phyloP scores from a whole-genome alignment of 2,113 vertebrate genomes.

The Pipa parva region DNA sequence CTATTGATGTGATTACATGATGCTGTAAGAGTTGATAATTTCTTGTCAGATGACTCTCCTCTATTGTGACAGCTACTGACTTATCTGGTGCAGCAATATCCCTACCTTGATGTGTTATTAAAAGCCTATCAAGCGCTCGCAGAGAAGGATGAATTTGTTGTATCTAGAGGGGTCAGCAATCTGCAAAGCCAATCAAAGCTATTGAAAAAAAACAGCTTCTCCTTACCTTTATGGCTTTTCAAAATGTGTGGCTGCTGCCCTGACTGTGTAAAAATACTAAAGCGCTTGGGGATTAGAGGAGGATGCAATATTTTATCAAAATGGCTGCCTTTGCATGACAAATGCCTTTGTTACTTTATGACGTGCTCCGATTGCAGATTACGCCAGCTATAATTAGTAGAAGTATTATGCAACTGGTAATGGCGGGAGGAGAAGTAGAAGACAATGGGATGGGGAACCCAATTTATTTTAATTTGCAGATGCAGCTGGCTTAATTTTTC shows the following conservation, averaged over 20 bases:
- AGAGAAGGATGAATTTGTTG: neutral
- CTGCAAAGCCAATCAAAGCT: too few species aligned
- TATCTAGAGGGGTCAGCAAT: neutral
- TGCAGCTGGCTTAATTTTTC: slow-evolving; percentile 26
- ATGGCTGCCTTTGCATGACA: neutral
- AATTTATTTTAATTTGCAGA: slow-evolving; percentile 38
- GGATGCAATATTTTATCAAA: slow-evolving; percentile 8
- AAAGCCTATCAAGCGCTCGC: neutral
- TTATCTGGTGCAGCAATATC: slow-evolving; percentile 13
- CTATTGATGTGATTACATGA: slow-evolving; percentile 23
- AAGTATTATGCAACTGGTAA: slow-evolving; percentile 4
- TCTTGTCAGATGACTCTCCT: slow-evolving; percentile 23
- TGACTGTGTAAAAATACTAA: neutral
- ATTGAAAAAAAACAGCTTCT: neutral
- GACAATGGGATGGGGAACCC: slow-evolving; percentile 11
- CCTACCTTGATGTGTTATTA: slow-evolving; percentile 24
- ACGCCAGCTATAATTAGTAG: slow-evolving; percentile 12
- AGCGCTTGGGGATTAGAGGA: neutral
- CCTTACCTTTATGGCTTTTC: neutral
- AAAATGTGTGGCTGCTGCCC: neutral
- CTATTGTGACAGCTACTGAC: slow-evolving; percentile 17
- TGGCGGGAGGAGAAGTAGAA: slow-evolving; percentile 16
- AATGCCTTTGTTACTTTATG: slow-evolving; percentile 13
- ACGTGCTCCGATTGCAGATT: slow-evolving; percentile 10
- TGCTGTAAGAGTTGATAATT: slow-evolving; percentile 24